phyloP scores from a whole-genome alignment of 2,888 invertebrate species.

The Eulithis prunata region DNA sequence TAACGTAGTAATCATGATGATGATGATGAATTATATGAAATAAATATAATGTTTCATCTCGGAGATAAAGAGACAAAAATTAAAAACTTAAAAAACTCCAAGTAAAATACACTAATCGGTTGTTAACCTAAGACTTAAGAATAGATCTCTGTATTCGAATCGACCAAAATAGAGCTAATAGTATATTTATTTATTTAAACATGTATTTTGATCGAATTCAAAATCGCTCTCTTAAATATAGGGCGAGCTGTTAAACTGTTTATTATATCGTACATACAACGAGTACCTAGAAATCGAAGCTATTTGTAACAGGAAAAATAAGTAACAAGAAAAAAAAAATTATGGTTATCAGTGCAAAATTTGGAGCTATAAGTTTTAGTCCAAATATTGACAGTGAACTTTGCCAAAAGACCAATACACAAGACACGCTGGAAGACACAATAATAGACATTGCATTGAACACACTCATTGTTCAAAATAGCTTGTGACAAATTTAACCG shows the following conservation, averaged over 20 bases:
- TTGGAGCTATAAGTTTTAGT: conserved; percentile 1
- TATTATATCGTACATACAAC: conserved; percentile 41
- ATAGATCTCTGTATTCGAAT: conserved; percentile 56
- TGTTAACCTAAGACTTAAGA: conserved; percentile 55
- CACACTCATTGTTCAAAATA: conserved; percentile 70
- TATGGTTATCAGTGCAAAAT: neutral
- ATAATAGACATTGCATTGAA: conserved; percentile 67
- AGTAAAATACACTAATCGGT: conserved; percentile 47
- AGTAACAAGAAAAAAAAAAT: neutral
- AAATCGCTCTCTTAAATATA: conserved; percentile 48
- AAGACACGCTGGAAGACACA: conserved; percentile 28
- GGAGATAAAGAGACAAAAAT: neutral
- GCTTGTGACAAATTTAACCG: conserved; percentile 73
- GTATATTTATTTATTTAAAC: conserved; percentile 35
- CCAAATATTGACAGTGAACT: conserved; percentile 12
- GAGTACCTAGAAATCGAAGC: conserved; percentile 24
- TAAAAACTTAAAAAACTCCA: neutral
- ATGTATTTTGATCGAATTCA: conserved; percentile 39
- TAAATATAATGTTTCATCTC: no score
- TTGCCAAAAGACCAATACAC: conserved; percentile 24
- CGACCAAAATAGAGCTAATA: conserved; percentile 50
- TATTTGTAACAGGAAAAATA: neutral
- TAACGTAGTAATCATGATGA: no score
- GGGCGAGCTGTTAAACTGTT: conserved; percentile 46
- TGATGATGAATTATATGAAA: no score